phyloP scores from a whole-genome alignment of 2,797 vertebrate species.

The Thunnus albacares region DNA sequence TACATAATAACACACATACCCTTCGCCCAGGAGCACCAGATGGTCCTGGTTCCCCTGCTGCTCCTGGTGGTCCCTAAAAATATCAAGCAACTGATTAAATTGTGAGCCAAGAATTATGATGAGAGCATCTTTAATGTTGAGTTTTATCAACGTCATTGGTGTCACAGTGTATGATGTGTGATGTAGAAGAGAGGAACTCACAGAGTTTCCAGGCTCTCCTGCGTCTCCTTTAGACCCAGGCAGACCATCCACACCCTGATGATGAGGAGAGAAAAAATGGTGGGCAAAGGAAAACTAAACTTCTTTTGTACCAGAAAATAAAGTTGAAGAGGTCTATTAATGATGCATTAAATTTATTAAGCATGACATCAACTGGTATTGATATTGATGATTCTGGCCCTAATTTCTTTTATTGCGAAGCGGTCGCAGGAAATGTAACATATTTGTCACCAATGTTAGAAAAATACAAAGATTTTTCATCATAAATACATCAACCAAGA shows the following conservation, averaged over 20 bases:
- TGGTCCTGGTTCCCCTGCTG: conserved; percentile 90
- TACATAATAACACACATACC: conserved; percentile 79
- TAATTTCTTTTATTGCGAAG: too few species aligned
- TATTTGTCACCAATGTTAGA: too few species aligned
- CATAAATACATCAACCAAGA: too few species aligned
- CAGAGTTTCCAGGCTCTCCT: conserved; percentile 94
- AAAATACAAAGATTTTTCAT: too few species aligned
- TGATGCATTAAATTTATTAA: too few species aligned
- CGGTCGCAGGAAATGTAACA: too few species aligned
- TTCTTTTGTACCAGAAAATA: not conserved
- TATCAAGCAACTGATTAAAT: conserved; percentile 5
- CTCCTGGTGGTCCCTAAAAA: conserved; percentile 88
- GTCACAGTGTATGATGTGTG: not conserved
- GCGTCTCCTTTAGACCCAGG: conserved; percentile 94
- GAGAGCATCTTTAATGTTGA: not conserved
- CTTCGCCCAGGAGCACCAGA: conserved; percentile 90
- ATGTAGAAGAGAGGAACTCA: conserved; percentile 75
- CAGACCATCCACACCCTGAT: conserved; percentile 93
- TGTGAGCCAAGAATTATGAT: not conserved
- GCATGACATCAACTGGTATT: too few species aligned
- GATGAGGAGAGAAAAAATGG: conserved; percentile 23
- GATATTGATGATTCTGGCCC: too few species aligned
- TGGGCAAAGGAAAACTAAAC: not conserved
- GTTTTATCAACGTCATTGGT: not conserved
- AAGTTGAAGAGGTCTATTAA: not conserved